Conservation (phyloP, 2,113 vertebrate genomes). For the Desmodus rotundus region DNA sequence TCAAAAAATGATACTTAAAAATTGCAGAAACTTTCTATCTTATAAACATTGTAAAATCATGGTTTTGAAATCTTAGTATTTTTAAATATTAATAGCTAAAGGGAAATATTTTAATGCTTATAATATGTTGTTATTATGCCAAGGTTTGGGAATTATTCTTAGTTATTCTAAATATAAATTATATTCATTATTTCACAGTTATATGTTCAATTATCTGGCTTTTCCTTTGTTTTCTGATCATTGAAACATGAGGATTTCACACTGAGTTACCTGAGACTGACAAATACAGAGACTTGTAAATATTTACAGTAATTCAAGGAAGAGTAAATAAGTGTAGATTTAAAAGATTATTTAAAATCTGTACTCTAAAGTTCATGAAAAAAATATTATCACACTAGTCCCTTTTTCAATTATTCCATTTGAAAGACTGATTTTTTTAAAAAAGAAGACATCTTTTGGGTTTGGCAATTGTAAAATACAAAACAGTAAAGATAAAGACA, state of each 20-base stretch:
- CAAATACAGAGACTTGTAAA: constrained; percentile 27
- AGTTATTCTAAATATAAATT: too few relatives aligned
- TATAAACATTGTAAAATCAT: constrained; percentile 13
- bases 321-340: background rate
- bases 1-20: too few relatives aligned
- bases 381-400: background rate
- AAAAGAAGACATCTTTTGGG: background rate
- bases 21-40: background rate
- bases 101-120: background rate
- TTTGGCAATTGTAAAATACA: constrained; percentile 2
- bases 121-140: background rate
- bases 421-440: background rate
- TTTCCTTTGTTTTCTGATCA: constrained; percentile 29
- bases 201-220: background rate
- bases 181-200: background rate
- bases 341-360: background rate
- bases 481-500: background rate
- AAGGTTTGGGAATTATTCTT: constrained; percentile 22
- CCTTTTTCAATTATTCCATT: constrained; percentile 21
- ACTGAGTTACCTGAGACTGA: background rate
- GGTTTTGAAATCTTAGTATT: constrained; percentile 11
- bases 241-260: background rate
- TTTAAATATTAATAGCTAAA: constrained; percentile 31
- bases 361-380: background rate
- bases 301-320: constrained; percentile 14